Percentiles rank a stretch among this genome's conserved stretches.
phyloP scores from a whole-genome alignment of 2,113 vertebrate species.

The Phrynosoma platyrhinos region DNA sequence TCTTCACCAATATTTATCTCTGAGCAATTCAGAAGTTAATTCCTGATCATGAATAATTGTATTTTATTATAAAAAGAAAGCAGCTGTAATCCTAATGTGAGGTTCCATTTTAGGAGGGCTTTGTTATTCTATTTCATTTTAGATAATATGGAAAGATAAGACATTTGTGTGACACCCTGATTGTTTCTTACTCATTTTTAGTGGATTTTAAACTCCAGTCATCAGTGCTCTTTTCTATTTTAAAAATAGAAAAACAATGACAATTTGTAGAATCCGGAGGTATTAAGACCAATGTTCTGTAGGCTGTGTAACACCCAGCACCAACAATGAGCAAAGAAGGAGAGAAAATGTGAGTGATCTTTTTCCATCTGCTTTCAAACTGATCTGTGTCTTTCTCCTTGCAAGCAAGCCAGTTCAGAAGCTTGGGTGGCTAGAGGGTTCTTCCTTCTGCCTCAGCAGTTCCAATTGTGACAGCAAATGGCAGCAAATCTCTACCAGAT shows the following conservation, averaged over 20 bases:
- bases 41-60: background rate
- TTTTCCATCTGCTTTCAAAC: background rate
- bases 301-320: background rate
- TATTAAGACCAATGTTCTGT: background rate
- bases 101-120: constrained; percentile 16
- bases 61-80: background rate
- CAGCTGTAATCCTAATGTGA: background rate
- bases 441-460: background rate
- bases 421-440: background rate
- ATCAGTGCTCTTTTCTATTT: constrained; percentile 28
- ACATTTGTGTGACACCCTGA: constrained; percentile 7
- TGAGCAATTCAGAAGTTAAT: background rate
- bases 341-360: background rate
- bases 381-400: background rate
- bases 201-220: constrained; percentile 17
- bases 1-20: background rate
- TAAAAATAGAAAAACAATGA: background rate
- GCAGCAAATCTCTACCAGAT: no score
- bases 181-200: constrained; percentile 15
- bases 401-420: background rate
- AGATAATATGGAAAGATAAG: background rate
- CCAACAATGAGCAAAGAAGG: no score
- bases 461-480: background rate
- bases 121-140: constrained; percentile 35
- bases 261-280: background rate